Conservation (phyloP, 2,888 invertebrate species). For the Teleogryllus oceanicus region DNA sequence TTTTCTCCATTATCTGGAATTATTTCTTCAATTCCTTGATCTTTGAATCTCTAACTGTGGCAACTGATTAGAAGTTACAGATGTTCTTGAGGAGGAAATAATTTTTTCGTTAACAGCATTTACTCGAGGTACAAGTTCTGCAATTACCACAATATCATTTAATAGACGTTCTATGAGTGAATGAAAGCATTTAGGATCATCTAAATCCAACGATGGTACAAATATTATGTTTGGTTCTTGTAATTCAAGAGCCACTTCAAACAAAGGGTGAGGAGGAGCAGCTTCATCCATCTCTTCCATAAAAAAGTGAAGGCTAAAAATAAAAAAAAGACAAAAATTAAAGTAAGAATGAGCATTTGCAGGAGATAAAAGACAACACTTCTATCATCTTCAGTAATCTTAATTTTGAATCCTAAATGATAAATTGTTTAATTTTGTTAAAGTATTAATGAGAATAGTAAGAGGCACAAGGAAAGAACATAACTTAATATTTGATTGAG, state of each 20-base stretch:
- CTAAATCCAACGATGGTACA: slow-evolving; percentile 67
- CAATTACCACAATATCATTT: slow-evolving; percentile 73
- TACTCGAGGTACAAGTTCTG: slow-evolving; percentile 66
- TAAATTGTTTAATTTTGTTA: no score
- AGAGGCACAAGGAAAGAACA: no score
- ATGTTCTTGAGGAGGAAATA: no score
- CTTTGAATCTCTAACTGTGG: background rate
- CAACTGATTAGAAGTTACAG: background rate
- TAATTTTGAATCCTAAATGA: no score
- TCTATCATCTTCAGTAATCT: no score
- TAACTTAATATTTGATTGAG: no score
- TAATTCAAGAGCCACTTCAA: slow-evolving; percentile 62
- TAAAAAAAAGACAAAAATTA: slow-evolving; percentile 41
- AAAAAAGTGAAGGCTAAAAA: slow-evolving; percentile 56
- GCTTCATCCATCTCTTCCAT: slow-evolving; percentile 57
- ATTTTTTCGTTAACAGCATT: background rate
- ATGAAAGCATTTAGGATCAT: slow-evolving; percentile 61
- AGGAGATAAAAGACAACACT: no score
- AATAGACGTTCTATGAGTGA: slow-evolving; percentile 61
- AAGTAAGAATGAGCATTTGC: no score
- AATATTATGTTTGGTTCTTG: slow-evolving; percentile 70
- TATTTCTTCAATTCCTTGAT: background rate
- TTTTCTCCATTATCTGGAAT: background rate
- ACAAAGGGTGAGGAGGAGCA: slow-evolving; percentile 4
- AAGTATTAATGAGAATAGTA: no score